Base-by-base conservation (phyloP, 1,140 invertebrate species). In the Euglossa dilemma region DNA sequence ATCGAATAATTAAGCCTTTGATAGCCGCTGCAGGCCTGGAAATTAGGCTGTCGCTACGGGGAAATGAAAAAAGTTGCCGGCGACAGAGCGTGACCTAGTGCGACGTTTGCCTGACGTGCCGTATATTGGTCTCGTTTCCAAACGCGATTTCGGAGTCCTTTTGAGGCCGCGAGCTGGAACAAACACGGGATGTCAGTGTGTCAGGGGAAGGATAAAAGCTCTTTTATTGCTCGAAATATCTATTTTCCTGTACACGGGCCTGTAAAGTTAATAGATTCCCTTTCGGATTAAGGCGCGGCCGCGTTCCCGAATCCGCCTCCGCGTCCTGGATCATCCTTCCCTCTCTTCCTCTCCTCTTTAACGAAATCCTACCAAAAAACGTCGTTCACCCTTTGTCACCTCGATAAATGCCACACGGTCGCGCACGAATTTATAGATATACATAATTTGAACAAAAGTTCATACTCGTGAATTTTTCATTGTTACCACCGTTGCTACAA, bases 11-110 rank as follows among this genome's bases (percentile, higher is more conserved):
- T 43, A 63, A 73, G 23, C 78, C 78, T 74, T 80, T 74, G 78
- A 64, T 50, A 45, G 47, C 28, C 28, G 16, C 9, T 5, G 50
- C 18, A 36, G 36, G 36, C 12, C 63, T 52, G 52, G 28, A 64
- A 74, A 80, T 80, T 54, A 80, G 78, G 70, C 78, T 73, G 47
- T 73, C 57, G 47, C 20, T 64, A 54, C 78, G 59, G 50, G 57
- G 43, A 80, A 80, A 80, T 80, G 78, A 80, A 80, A 80, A 80
- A 80, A 80, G 78, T 80, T 80, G 36, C 18, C 43, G n/a, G 12
- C 43, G 36, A 47, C 73, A 45, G 52, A 54, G 77, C 50, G 47
- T 73, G 78, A 80, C 78, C 78, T 54, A 80, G 64, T 80, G 70
- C 57, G 45, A 52, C 50, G 52, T 64, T 28, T 23, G 6, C 14